phyloP scores from a whole-genome alignment of 1,140 invertebrate species.

The Rhagoletis zephyria region DNA sequence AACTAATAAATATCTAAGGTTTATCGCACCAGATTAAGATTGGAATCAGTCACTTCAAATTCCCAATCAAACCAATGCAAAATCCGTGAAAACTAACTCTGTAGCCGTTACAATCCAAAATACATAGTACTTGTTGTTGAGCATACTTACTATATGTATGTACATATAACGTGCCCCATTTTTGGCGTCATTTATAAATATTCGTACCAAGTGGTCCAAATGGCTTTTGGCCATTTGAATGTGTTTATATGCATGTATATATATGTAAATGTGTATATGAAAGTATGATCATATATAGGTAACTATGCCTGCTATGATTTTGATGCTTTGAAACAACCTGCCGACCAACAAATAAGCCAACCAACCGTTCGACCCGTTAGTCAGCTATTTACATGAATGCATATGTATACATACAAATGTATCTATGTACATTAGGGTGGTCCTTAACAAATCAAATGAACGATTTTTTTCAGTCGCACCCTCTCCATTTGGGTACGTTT shows the following conservation, averaged over 20 bases:
- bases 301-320: background rate
- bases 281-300: background rate
- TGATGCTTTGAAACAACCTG: slow-evolving; percentile 37
- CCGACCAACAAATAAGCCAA: slow-evolving; percentile 5
- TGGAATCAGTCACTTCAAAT: too few species aligned
- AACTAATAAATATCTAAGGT: too few species aligned
- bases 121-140: too few species aligned
- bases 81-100: too few species aligned
- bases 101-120: too few species aligned
- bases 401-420: background rate
- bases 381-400: background rate
- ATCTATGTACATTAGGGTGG: background rate
- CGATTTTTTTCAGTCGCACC: too few species aligned
- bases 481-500: too few species aligned
- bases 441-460: too few species aligned
- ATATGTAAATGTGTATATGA: background rate
- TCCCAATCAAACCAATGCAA: too few species aligned
- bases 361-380: background rate
- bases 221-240: background rate
- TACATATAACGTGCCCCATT: background rate
- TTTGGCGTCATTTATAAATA: slow-evolving; percentile 17
- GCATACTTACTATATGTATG: too few species aligned
- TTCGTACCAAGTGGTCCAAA: background rate
- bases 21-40: too few species aligned
- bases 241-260: background rate